These are phyloP conservation scores for Sebastes cheni DNA, from an alignment of 2,797 vertebrate genomes.

Conservation along the genomic window DNA sequence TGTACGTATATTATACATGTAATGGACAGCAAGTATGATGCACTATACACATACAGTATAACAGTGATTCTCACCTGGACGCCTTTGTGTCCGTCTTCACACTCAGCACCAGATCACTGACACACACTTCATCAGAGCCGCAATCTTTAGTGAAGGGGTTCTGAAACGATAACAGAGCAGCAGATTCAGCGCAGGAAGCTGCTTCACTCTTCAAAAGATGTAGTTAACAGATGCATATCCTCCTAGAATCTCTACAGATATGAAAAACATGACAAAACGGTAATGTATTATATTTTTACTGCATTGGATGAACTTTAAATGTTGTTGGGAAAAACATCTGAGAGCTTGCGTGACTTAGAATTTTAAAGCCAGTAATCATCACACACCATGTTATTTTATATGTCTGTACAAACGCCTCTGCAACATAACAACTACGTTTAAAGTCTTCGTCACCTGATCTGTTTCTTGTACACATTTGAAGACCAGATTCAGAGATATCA, in stretches of 20 bases:
- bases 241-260: neutral
- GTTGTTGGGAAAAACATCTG: neutral
- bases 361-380: conserved; percentile 34
- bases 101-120: conserved; percentile 85
- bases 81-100: conserved; percentile 74
- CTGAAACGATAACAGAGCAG: conserved; percentile 64
- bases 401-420: conserved; percentile 10
- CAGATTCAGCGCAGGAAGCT: neutral
- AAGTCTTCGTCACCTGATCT: neutral
- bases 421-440: neutral
- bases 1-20: neutral
- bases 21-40: neutral
- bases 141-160: conserved; percentile 92
- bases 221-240: neutral
- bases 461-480: neutral
- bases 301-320: neutral
- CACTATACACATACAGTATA: neutral
- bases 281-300: no score
- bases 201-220: neutral
- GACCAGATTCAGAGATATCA: neutral
- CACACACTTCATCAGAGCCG: conserved; percentile 89
- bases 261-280: neutral
- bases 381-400: conserved; percentile 43
- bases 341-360: conserved; percentile 18
- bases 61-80: conserved; percentile 73